Conservation (phyloP, 2,888 invertebrate genomes). For the Liopterus haemorrhoidalis region DNA sequence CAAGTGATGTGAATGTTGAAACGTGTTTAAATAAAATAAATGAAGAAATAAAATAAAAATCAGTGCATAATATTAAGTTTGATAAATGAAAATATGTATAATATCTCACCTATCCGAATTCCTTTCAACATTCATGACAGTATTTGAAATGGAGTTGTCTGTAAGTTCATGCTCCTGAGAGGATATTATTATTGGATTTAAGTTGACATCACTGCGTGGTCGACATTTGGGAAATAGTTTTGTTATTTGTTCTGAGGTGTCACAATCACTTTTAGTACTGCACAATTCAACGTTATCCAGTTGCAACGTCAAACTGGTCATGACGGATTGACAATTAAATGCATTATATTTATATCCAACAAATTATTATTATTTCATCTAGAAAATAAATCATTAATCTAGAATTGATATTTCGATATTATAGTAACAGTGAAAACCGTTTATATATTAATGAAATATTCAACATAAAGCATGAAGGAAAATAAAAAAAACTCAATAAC, state of each 20-base stretch:
- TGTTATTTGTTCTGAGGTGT: conserved; percentile 69
- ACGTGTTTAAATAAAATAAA: too few relatives aligned
- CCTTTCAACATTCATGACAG: conserved; percentile 50
- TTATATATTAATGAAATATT: too few relatives aligned
- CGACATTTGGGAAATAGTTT: conserved; percentile 83
- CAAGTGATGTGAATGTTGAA: background rate
- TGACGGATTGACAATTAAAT: too few relatives aligned
- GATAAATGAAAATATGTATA: conserved; percentile 19
- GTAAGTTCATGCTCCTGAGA: conserved; percentile 44
- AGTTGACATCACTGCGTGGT: conserved; percentile 58
- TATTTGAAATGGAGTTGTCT: conserved; percentile 44
- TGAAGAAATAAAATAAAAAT: too few relatives aligned
- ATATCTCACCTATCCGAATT: conserved; percentile 44
- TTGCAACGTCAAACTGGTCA: conserved; percentile 46
- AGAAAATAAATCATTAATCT: too few relatives aligned
- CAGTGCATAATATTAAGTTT: background rate
- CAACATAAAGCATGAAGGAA: too few relatives aligned
- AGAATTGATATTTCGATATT: too few relatives aligned
- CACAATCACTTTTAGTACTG: conserved; percentile 38
- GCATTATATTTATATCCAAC: too few relatives aligned
- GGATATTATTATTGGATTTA: conserved; percentile 47
- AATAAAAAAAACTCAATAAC: too few relatives aligned
- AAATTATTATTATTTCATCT: too few relatives aligned
- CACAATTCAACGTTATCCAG: conserved; percentile 45
- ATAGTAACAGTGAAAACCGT: too few relatives aligned